Percentiles rank a stretch among this genome's conserved stretches.
Conservation (phyloP, 2,113 vertebrate genomes). For the Macroglossus sobrinus region DNA sequence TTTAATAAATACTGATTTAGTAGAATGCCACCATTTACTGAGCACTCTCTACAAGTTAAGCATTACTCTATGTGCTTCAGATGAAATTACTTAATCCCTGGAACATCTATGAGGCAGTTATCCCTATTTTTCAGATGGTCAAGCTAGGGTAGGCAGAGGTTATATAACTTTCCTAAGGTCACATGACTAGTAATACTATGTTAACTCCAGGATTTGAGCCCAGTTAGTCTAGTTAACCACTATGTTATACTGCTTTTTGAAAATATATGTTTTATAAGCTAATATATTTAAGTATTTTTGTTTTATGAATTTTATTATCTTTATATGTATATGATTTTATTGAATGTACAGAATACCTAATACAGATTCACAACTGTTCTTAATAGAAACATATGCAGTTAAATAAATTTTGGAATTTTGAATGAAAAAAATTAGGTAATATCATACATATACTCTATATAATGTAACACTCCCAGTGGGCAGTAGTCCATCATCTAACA, state of each 20-base stretch:
- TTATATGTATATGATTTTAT: not conserved
- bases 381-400: constrained; percentile 19
- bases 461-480: not conserved
- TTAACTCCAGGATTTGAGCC: not conserved
- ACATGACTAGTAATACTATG: not conserved
- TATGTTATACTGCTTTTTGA: not conserved
- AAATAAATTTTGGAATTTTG: not conserved
- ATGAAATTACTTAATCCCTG: not conserved
- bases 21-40: not conserved
- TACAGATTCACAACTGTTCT: not conserved
- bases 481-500: not conserved
- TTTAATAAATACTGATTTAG: not conserved
- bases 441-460: not conserved
- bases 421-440: not conserved
- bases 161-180: not conserved
- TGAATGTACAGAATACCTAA: constrained; percentile 5
- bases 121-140: not conserved
- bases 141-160: not conserved
- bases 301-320: not conserved
- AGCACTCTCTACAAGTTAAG: not conserved
- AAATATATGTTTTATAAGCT: not conserved
- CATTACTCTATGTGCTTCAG: not conserved
- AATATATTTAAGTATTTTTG: not conserved
- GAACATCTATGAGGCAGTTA: not conserved
- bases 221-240: not conserved